Conservation (phyloP, 2,888 invertebrate species). For the Apoda limacodes region DNA sequence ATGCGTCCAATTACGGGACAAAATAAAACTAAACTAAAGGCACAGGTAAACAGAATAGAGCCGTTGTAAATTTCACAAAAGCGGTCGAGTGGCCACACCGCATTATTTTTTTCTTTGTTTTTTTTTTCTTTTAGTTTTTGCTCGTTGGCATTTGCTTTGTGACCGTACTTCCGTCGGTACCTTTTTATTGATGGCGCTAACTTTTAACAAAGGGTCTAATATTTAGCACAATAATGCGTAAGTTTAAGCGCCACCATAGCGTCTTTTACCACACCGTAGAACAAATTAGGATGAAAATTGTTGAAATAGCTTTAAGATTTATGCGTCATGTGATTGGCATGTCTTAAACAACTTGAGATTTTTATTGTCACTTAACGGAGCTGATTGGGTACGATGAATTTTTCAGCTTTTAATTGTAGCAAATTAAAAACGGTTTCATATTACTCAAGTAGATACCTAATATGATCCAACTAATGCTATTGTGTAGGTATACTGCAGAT, state of each 20-base stretch:
- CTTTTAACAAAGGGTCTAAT: conserved; percentile 43
- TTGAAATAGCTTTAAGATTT: too few species aligned
- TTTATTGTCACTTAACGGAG: too few species aligned
- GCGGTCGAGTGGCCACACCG: conserved; percentile 47
- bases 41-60: conserved; percentile 69
- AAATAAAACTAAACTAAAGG: conserved; percentile 53
- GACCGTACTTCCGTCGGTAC: conserved; percentile 59
- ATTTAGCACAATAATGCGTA: conserved; percentile 31
- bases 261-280: too few species aligned
- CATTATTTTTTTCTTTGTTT: conserved; percentile 63
- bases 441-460: too few species aligned
- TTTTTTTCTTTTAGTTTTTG: conserved; percentile 58
- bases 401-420: too few species aligned
- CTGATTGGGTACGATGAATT: too few species aligned
- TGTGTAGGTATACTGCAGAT: too few species aligned
- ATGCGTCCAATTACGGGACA: conserved; percentile 61
- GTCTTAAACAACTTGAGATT: too few species aligned
- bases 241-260: conserved; percentile 40
- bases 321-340: conserved; percentile 29
- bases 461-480: too few species aligned
- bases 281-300: too few species aligned
- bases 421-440: too few species aligned
- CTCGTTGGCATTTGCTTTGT: conserved; percentile 61
- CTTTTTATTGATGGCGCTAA: conserved; percentile 64
- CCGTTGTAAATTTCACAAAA: conserved; percentile 68